Percentiles rank a stretch among this genome's conserved stretches.
phyloP scores from a whole-genome alignment of 2,113 vertebrate genomes.

The Actenoides lindsayi region DNA sequence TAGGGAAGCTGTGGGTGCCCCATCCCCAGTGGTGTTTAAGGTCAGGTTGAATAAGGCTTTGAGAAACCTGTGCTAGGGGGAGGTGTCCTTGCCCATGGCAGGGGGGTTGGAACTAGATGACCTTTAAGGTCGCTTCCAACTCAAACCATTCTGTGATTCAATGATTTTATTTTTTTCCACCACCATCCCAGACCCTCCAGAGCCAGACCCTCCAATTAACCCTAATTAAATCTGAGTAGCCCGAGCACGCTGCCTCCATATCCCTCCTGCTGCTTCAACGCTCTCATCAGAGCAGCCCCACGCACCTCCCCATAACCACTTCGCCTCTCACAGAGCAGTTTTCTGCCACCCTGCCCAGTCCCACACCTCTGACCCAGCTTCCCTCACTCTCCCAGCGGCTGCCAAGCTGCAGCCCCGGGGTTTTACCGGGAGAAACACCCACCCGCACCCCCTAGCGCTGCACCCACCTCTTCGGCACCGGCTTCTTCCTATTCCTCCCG shows the following conservation, averaged over 20 bases:
- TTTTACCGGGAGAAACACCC: background rate
- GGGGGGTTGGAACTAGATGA: background rate
- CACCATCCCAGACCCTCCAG: background rate
- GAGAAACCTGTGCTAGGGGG: background rate
- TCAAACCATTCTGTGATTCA: background rate
- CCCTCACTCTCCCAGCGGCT: background rate
- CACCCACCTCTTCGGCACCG: conserved; percentile 42
- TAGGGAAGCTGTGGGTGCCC: background rate
- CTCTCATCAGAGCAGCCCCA: background rate
- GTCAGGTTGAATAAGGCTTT: background rate
- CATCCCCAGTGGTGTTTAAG: background rate
- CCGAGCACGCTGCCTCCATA: background rate
- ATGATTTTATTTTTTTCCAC: background rate
- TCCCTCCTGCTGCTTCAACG: background rate
- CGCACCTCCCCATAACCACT: background rate
- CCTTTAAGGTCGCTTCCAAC: background rate
- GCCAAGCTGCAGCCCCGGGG: background rate
- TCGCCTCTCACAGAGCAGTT: background rate
- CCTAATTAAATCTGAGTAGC: background rate
- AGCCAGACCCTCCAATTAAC: background rate
- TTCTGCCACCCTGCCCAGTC: background rate
- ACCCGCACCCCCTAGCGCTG: fast-evolving
- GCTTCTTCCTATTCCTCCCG: conserved; percentile 49
- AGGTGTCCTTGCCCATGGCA: background rate
- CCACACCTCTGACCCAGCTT: background rate